These are phyloP conservation scores for Saxicola maurus DNA, from an alignment of 2,797 vertebrate species.

Conservation along the genomic window DNA sequence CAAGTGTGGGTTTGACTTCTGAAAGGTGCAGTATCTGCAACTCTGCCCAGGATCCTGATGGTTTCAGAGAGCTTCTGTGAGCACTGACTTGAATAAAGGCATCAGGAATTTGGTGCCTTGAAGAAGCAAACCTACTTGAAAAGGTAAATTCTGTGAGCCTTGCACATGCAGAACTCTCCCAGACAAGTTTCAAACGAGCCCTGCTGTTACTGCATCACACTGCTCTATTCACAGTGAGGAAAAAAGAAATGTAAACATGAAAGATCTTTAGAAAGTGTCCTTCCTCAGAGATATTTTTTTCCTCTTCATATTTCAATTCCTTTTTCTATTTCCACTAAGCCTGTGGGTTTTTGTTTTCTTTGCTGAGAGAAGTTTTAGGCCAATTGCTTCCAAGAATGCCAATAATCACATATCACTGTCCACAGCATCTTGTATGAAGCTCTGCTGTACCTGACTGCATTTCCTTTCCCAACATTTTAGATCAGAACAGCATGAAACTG, in stretches of 20 bases:
- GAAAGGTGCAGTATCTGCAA: not conserved
- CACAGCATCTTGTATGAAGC: not conserved
- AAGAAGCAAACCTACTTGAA: slow-evolving; percentile 5
- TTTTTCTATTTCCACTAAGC: not conserved
- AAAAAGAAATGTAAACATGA: slow-evolving; percentile 37
- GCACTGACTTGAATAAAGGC: not conserved
- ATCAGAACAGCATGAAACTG: slow-evolving; percentile 6
- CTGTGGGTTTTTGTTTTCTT: not conserved
- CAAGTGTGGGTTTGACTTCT: not conserved
- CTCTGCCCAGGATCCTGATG: not conserved
- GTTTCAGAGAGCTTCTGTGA: not conserved
- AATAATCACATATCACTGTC: slow-evolving; percentile 13
- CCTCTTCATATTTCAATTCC: not conserved
- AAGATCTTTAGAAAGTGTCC: not conserved
- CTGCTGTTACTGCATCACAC: not conserved
- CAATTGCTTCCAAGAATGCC: slow-evolving; percentile 38
- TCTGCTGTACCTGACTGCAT: not conserved
- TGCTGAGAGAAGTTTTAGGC: slow-evolving; percentile 1
- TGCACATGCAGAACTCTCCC: not conserved
- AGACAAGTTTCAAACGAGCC: not conserved
- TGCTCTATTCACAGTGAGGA: slow-evolving; percentile 4
- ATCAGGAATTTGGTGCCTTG: not conserved
- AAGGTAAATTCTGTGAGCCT: slow-evolving; percentile 1
- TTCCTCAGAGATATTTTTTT: not conserved
- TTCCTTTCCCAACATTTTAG: slow-evolving; percentile 16